phyloP scores from a whole-genome alignment of 2,888 invertebrate species.

The Napeogenes sylphis region DNA sequence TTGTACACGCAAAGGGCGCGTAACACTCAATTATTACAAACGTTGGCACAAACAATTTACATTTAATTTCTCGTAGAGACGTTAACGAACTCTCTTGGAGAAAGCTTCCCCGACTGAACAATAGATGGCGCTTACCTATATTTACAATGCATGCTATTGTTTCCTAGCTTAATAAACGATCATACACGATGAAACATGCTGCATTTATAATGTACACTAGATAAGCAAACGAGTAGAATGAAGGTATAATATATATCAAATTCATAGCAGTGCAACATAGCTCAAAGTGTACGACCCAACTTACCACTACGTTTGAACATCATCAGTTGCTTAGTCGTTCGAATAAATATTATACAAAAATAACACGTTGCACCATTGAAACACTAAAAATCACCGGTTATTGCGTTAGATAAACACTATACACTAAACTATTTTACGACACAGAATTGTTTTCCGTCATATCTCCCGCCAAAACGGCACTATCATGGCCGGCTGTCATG shows the following conservation, averaged over 20 bases:
- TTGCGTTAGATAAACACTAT: constrained; percentile 18
- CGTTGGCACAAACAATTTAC: constrained; percentile 74
- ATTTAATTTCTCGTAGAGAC: constrained; percentile 50
- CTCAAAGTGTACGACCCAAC: constrained; percentile 51
- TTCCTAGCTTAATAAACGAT: constrained; percentile 50
- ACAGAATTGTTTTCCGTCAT: constrained; percentile 64
- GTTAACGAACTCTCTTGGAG: constrained; percentile 33
- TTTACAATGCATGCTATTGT: constrained; percentile 48
- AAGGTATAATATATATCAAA: constrained; percentile 34
- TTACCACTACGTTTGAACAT: constrained; percentile 74
- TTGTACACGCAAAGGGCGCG: constrained; percentile 65
- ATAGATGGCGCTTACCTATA: constrained; percentile 69
- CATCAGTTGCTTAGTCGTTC: constrained; percentile 63
- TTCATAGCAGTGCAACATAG: constrained; percentile 40
- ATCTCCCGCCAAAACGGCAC: constrained; percentile 63
- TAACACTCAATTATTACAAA: constrained; percentile 72
- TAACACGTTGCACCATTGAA: constrained; percentile 47
- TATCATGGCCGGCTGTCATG: constrained; percentile 76
- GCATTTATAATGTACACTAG: constrained; percentile 31
- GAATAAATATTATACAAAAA: constrained; percentile 31
- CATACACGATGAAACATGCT: constrained; percentile 55
- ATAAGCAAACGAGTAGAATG: constrained; percentile 29
- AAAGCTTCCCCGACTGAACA: constrained; percentile 57
- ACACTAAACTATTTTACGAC: constrained; percentile 46
- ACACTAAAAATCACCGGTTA: constrained; percentile 37